Conservation (phyloP, 2,113 vertebrate genomes). For the Scytalopus superciliaris region DNA sequence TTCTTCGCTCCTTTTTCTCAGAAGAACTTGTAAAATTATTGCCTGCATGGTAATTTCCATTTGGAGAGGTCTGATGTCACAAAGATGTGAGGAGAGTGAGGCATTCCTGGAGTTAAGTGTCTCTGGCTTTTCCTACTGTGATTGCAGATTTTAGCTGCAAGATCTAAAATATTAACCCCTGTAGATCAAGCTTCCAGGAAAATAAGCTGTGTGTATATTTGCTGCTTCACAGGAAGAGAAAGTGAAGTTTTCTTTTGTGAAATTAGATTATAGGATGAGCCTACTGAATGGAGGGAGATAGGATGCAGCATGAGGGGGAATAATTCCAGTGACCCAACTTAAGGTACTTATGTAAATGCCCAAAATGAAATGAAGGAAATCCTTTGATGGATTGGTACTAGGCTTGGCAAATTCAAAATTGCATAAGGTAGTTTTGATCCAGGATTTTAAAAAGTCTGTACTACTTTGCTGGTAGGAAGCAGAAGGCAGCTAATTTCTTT, state of each 20-base stretch:
- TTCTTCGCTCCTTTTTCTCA: neutral
- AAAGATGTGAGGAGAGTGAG: neutral
- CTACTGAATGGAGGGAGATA: neutral
- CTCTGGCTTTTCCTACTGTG: neutral
- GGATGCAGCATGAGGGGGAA: neutral
- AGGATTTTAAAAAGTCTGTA: neutral
- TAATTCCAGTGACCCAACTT: conserved; percentile 14
- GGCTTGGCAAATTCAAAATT: neutral
- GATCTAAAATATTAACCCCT: neutral
- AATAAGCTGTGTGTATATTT: neutral
- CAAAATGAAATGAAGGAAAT: conserved; percentile 26
- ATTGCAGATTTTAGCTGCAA: neutral
- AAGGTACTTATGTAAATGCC: conserved; percentile 12
- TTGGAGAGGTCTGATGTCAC: neutral
- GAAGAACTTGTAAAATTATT: neutral
- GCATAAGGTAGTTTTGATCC: neutral
- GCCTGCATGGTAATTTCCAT: neutral
- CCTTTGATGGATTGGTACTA: neutral
- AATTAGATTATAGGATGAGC: neutral
- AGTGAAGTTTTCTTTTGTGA: neutral
- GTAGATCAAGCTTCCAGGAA: neutral
- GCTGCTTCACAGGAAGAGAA: neutral
- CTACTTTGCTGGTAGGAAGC: neutral
- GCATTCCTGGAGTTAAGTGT: neutral
- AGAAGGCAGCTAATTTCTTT: neutral